A percentile compares a stretch with the other conserved stretches of the same genome.
These are phyloP conservation scores for Wiebesia pumilae DNA, from an alignment of 1,140 invertebrate genomes.

Conservation along the genomic window DNA sequence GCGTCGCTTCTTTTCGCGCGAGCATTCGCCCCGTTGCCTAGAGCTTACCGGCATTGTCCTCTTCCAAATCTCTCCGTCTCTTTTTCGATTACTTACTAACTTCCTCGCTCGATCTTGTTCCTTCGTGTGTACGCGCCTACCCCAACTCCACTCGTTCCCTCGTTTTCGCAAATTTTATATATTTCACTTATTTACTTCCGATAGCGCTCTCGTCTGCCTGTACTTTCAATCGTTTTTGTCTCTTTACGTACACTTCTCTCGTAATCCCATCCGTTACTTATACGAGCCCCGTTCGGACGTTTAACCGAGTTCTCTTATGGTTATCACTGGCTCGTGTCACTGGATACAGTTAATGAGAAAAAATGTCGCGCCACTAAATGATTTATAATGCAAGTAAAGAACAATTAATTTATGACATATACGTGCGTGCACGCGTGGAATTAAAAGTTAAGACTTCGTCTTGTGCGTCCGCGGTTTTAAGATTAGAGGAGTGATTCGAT, in stretches of 20 bases:
- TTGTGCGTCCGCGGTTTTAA: too few relatives aligned
- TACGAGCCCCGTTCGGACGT: too few relatives aligned
- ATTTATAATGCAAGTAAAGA: too few relatives aligned
- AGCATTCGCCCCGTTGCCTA: not conserved
- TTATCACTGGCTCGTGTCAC: too few relatives aligned
- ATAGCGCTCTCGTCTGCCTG: not conserved
- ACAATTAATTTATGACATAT: too few relatives aligned
- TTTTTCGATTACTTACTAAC: not conserved
- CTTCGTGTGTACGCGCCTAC: not conserved
- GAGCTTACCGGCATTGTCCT: slow-evolving; percentile 13
- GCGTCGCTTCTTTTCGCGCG: not conserved
- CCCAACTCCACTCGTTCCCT: not conserved
- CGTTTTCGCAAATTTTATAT: not conserved
- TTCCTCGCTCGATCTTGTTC: slow-evolving; percentile 27
- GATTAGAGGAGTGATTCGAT: not conserved
- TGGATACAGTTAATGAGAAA: too few relatives aligned
- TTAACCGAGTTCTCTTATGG: too few relatives aligned
- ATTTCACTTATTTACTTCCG: not conserved
- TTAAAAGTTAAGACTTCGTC: too few relatives aligned
- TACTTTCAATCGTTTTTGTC: not conserved
- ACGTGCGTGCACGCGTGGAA: too few relatives aligned
- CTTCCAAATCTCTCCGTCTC: not conserved
- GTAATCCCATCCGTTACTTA: too few relatives aligned
- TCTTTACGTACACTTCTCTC: too few relatives aligned
- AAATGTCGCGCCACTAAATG: too few relatives aligned